A percentile compares a stretch with the other conserved stretches of the same genome.
Evolutionary conservation across 2,888 invertebrate species (phyloP).

Genomic region (Sturmia bella): DNA sequence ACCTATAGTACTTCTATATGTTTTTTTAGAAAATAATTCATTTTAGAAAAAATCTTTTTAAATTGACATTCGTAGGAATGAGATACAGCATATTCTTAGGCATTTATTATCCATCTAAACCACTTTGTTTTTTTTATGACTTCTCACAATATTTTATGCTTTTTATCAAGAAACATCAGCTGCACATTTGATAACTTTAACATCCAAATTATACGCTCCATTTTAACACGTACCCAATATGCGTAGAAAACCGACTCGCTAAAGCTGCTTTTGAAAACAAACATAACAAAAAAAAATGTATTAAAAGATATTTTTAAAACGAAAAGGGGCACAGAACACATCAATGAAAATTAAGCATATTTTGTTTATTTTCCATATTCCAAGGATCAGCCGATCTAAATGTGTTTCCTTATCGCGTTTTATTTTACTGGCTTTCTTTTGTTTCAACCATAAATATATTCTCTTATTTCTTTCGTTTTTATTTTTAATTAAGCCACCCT

Average conservation of each 20-base stretch:
- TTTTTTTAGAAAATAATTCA: too few relatives aligned
- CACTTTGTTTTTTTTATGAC: too few relatives aligned
- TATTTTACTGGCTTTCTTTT: neutral
- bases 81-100: too few relatives aligned
- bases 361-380: conserved; percentile 14
- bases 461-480: neutral
- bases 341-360: conserved; percentile 28
- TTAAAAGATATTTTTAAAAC: too few relatives aligned
- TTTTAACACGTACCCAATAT: neutral
- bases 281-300: neutral
- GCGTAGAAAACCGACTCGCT: neutral
- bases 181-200: too few relatives aligned
- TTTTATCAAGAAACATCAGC: too few relatives aligned
- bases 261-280: conserved; percentile 9
- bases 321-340: neutral
- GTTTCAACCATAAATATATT: conserved; percentile 20
- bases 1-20: too few relatives aligned
- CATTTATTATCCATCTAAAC: too few relatives aligned
- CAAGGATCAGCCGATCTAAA: conserved; percentile 41
- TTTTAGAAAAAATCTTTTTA: too few relatives aligned
- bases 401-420: conserved; percentile 48
- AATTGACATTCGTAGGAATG: too few relatives aligned
- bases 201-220: too few relatives aligned
- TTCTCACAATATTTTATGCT: too few relatives aligned
- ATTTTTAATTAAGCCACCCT: conserved; percentile 24